These are phyloP conservation scores for Thunnus maccoyii DNA, from an alignment of 2,113 vertebrate species.

Conservation along the genomic window DNA sequence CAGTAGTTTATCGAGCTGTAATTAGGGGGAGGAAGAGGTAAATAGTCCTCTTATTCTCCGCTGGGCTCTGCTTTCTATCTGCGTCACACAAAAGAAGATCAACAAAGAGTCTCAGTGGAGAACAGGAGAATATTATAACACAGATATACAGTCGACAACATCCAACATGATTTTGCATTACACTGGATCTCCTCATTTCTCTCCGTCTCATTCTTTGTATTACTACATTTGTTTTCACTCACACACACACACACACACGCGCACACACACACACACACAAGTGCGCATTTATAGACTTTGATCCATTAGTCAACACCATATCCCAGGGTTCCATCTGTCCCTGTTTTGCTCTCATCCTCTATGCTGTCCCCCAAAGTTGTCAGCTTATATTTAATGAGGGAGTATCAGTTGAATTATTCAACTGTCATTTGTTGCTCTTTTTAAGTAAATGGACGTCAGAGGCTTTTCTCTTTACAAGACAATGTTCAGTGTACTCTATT, in stretches of 20 bases:
- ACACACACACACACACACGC: neutral
- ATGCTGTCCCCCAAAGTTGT: slow-evolving; percentile 47
- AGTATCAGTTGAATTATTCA: slow-evolving; percentile 69
- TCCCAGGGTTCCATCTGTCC: slow-evolving; percentile 72
- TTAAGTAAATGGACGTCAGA: slow-evolving; percentile 60
- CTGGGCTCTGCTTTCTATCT: neutral
- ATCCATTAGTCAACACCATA: slow-evolving; percentile 62
- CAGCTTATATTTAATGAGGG: slow-evolving; percentile 55
- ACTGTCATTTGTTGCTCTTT: slow-evolving; percentile 69
- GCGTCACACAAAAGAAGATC: slow-evolving; percentile 2
- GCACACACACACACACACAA: slow-evolving; percentile 41
- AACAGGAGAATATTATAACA: neutral
- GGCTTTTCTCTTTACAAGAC: slow-evolving; percentile 34
- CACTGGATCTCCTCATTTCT: slow-evolving; percentile 24
- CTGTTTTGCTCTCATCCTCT: slow-evolving; percentile 60
- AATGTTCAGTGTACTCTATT: slow-evolving; percentile 11
- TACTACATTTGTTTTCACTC: slow-evolving; percentile 10
- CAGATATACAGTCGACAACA: slow-evolving; percentile 16
- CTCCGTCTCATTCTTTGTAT: slow-evolving; percentile 15
- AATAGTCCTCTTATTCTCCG: slow-evolving; percentile 20
- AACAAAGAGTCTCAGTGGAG: slow-evolving; percentile 28
- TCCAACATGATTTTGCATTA: slow-evolving; percentile 15
- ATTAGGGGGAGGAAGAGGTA: neutral
- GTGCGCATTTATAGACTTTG: slow-evolving; percentile 38
- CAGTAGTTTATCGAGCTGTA: neutral